Conservation (phyloP, 2,797 vertebrate species). For the Danio choprae region DNA sequence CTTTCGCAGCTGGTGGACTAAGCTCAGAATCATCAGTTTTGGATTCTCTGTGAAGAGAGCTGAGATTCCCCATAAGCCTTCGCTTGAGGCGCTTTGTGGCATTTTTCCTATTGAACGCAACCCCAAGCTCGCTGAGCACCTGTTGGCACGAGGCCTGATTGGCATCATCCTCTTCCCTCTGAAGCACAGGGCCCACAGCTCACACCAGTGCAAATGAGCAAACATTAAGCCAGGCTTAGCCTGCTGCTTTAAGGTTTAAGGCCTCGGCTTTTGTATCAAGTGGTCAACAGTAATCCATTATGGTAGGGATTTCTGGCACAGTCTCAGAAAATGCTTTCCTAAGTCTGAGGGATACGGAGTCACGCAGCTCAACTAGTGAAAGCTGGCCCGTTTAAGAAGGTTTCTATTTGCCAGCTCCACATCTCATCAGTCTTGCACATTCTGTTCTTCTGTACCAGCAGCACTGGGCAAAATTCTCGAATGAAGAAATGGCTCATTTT, state of each 20-base stretch:
- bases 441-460: not conserved
- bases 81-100: slow-evolving; percentile 28
- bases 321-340: slow-evolving; percentile 25
- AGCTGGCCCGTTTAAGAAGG: slow-evolving; percentile 14
- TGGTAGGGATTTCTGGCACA: slow-evolving; percentile 40
- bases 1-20: slow-evolving; percentile 35
- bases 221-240: slow-evolving; percentile 41
- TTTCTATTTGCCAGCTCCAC: slow-evolving; percentile 10
- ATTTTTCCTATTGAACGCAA: slow-evolving; percentile 33
- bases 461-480: not conserved
- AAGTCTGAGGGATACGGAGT: not conserved
- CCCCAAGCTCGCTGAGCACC: slow-evolving; percentile 37
- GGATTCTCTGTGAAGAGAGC: slow-evolving; percentile 43
- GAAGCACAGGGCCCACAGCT: slow-evolving; percentile 1
- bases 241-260: slow-evolving; percentile 43
- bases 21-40: slow-evolving; percentile 49
- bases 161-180: slow-evolving; percentile 42
- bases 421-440: not conserved
- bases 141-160: slow-evolving; percentile 54
- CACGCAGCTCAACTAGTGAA: slow-evolving; percentile 16
- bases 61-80: slow-evolving; percentile 46
- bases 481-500: slow-evolving; percentile 1
- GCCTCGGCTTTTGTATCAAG: slow-evolving; percentile 42
- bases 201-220: slow-evolving; percentile 28
- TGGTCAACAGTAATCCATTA: slow-evolving; percentile 52